Evolutionary conservation across 2,888 invertebrate species (phyloP).

Genomic region (Koerneria pararmatus): DNA sequence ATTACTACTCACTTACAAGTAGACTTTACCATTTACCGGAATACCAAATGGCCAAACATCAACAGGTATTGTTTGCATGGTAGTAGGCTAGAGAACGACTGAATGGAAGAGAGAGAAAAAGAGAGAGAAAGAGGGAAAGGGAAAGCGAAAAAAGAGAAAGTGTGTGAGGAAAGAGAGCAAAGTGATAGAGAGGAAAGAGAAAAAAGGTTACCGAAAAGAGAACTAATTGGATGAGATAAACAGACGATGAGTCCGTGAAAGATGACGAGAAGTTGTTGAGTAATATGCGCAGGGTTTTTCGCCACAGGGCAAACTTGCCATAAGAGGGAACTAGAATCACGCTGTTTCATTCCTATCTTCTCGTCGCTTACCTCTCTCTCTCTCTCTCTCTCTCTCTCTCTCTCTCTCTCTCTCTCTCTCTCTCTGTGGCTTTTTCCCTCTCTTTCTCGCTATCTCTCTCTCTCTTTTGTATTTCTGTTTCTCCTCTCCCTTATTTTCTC

Average conservation of each 20-base stretch:
- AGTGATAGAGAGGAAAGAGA: no score
- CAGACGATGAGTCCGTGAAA: no score
- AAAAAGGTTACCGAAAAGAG: no score
- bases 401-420: no score
- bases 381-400: not conserved
- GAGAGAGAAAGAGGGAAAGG: not conserved
- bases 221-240: no score
- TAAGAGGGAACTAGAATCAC: no score
- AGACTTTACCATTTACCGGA: not conserved
- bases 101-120: not conserved
- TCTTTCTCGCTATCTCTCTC: not conserved
- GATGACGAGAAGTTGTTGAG: no score
- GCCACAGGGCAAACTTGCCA: no score
- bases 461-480: not conserved
- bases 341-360: no score
- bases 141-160: not conserved
- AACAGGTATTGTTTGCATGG: not conserved
- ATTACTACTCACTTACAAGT: not conserved
- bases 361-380: not conserved
- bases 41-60: conserved; percentile 7
- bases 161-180: not conserved
- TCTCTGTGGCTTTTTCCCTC: not conserved
- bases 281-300: no score
- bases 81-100: not conserved
- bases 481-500: not conserved